Evolutionary conservation across 1,140 invertebrate species (phyloP).

Genomic region (Atta colombica): DNA sequence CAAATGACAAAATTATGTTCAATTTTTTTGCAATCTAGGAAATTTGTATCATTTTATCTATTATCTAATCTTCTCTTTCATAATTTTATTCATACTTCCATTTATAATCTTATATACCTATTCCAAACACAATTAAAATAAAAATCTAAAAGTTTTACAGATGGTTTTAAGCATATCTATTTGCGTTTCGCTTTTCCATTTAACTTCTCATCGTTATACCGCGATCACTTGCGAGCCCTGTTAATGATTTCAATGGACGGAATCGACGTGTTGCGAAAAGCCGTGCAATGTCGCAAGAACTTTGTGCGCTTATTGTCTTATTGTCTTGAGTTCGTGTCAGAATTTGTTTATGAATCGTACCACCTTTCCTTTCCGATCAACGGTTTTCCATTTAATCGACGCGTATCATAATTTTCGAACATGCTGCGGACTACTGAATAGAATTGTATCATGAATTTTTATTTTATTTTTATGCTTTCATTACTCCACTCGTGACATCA

Average conservation of each 20-base stretch:
- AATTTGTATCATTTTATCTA: neutral
- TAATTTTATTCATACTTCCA: neutral
- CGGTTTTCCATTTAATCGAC: constrained; percentile 14
- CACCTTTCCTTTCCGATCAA: neutral
- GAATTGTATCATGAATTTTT: too few relatives aligned
- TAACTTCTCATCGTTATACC: constrained; percentile 23
- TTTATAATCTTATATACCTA: neutral
- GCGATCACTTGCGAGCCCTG: neutral
- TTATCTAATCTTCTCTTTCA: neutral
- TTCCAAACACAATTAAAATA: neutral
- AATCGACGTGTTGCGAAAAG: neutral
- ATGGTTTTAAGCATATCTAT: neutral
- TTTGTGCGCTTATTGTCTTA: neutral
- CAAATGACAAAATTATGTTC: neutral
- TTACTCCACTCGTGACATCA: too few relatives aligned
- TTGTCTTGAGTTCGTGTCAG: neutral
- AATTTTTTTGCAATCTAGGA: neutral
- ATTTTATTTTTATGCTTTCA: too few relatives aligned
- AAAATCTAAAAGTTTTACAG: neutral
- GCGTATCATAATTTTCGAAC: neutral
- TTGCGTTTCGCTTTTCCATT: neutral
- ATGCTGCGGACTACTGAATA: too few relatives aligned
- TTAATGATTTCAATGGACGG: constrained; percentile 17
- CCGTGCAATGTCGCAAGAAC: constrained; percentile 9
- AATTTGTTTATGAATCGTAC: constrained; percentile 5